Conservation (phyloP, 2,113 vertebrate genomes). For the Bos taurus region DNA sequence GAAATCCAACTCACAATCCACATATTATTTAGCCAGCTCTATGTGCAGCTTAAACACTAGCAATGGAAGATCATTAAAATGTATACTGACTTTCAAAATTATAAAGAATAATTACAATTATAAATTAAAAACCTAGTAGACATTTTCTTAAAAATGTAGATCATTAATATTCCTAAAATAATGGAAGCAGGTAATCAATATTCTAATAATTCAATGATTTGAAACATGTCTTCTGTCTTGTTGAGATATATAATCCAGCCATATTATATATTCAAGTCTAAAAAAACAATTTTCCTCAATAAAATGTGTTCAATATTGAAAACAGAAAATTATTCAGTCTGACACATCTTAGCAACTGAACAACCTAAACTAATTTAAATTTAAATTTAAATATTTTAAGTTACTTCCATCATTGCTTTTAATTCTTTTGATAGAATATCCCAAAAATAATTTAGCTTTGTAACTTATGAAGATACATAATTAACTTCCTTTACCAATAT, state of each 20-base stretch:
- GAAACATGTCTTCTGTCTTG: background rate
- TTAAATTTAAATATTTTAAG: constrained; percentile 21
- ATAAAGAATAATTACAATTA: constrained; percentile 24
- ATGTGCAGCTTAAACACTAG: background rate
- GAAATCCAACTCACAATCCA: constrained; percentile 36
- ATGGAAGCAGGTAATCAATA: constrained; percentile 13
- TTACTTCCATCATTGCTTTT: background rate
- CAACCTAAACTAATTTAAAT: constrained; percentile 7
- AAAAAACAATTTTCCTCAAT: background rate
- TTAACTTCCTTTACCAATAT: background rate
- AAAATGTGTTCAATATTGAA: background rate
- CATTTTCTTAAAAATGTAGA: background rate
- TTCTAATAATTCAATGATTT: constrained; percentile 22
- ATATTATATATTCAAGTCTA: background rate
- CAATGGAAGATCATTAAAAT: constrained; percentile 3
- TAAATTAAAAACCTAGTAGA: constrained; percentile 10
- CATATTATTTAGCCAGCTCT: background rate
- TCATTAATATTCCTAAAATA: constrained; percentile 28
- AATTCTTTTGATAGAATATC: constrained; percentile 11
- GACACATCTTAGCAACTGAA: background rate
- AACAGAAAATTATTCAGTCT: background rate
- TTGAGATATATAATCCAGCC: background rate
- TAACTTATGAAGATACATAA: constrained; percentile 11
- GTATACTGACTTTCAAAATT: background rate
- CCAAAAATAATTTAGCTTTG: constrained; percentile 25